Evolutionary conservation across 64 coral and sea anemone genomes (phyloP), one percentile per base, ranked within the genome.

Genomic region (Dendrophyllia cribrosa): DNA sequence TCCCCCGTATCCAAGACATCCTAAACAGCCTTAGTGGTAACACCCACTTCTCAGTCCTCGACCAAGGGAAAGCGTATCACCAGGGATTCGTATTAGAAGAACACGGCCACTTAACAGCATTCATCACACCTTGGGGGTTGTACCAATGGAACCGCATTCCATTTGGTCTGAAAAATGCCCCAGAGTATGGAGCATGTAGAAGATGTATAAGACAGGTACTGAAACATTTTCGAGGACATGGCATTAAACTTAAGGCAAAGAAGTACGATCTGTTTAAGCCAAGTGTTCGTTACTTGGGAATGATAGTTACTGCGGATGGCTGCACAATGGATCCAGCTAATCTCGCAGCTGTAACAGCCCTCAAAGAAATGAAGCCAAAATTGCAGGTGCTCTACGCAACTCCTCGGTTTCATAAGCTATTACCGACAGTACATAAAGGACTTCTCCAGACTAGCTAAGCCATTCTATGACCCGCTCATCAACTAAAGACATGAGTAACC

Each of bases 161-260:
- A 16, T 79, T 79, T 79, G 76, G 56, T 17, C 22, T 79, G 23
- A 60, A 60, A 79, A 79, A 79, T 79, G 76, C 76, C 55, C 76
- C 76, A 7, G 76, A 59, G 59, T 16, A 34, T 12, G 8, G 56
- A 79, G 16, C 76, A 59, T 79, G 76, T 59, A 43, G 56, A 79
- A 24, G 55, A 79, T 16, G 13, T n/a, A n/a, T 60, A 10, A 23
- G 76, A 9, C n/a, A 60, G 25, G 76, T 79, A 21, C 76, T 79
- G 12, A 59, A n/a, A 60, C 76, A 53, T 59, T 10, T 78, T 6
- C 21, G 56, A 21, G 48, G 22, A 19, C 22, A 58, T 78, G 75
- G 66, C 21, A 69, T 69, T 22, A 69, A 69, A 69, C 66, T 69
- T 7, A 69, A 69, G 22, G 66, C 66, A 22, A 69, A 69, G 66